These are phyloP conservation scores for Vulpes ferrilata DNA, from an alignment of 2,113 vertebrate genomes.

Conservation along the genomic window DNA sequence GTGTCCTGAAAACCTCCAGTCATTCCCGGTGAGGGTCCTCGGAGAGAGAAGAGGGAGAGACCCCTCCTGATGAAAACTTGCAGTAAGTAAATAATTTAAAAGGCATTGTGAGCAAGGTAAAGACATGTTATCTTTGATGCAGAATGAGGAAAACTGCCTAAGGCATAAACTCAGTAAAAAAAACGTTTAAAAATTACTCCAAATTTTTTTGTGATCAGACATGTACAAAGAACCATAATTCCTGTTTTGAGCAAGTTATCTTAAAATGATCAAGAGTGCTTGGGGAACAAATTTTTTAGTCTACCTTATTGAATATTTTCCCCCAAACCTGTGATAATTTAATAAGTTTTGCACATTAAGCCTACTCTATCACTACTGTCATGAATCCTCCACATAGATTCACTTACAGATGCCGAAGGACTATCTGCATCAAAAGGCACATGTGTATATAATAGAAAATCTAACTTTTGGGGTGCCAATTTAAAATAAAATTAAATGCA, in stretches of 20 bases:
- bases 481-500: constrained; percentile 35
- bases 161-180: constrained; percentile 9
- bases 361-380: background rate
- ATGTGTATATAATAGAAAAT: constrained; percentile 17
- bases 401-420: background rate
- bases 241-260: background rate
- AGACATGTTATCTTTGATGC: fast-evolving
- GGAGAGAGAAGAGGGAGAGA: background rate
- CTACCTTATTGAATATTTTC: background rate
- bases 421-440: background rate
- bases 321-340: background rate
- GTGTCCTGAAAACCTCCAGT: background rate
- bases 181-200: constrained; percentile 27
- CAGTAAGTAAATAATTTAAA: background rate
- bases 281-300: background rate
- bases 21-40: background rate
- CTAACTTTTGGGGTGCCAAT: background rate
- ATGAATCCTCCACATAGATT: background rate
- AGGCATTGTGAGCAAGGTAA: background rate
- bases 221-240: background rate
- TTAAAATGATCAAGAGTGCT: background rate
- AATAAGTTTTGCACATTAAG: background rate
- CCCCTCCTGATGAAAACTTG: background rate
- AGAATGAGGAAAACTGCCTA: background rate
- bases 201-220: constrained; percentile 31